Base-by-base conservation (phyloP, 2,113 vertebrate species). In the Leptobrachium leishanense region DNA sequence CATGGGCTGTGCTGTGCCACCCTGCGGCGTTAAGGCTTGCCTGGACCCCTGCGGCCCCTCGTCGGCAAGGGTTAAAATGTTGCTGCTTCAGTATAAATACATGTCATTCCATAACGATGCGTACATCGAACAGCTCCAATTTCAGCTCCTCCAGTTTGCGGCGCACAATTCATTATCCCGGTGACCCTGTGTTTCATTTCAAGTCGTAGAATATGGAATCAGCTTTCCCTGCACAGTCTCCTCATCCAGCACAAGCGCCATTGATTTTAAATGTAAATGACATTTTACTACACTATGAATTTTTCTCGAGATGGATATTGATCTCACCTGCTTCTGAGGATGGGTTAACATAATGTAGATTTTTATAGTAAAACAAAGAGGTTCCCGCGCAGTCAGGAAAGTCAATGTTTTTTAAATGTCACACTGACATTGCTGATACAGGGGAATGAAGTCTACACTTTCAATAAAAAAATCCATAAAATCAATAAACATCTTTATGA, bases 221-320 rank as follows among this genome's bases (percentile, higher is more conserved):
- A 3, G 4, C 10, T 8, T 59, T 59, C 10, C 11, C 55, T 50
- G 46, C 55, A 59, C 55, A 59, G 1, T 15, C 20, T 59, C 9
- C 55, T 59, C 10, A 59, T 59, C 10, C 55, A 59, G 55, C 11
- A 59, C 55, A 10, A 10, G 13, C 13, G 55, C 55, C 9, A 59
- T 59, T 59, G 55, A 59, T 59, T 59, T 59, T 59, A 59, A 59
- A 59, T 59, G 55, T 59, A 59, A 3, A 59, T 10, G 55, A 59
- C 10, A 59, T 59, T 59, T 59, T 59, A 15, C 55, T 59, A 12
- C 55, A 59, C 55, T 13, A 59, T 13, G 55, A 59, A 15, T 15
- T 59, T 8, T 15, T 54, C 6, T 54, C 13, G 55, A 59, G 55
- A 59, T 59, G 55, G 55, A 59, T 13, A 59, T 59, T 59, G 55